These are phyloP conservation scores for Aptenodytes forsteri DNA, from an alignment of 2,113 vertebrate species.

Conservation along the genomic window DNA sequence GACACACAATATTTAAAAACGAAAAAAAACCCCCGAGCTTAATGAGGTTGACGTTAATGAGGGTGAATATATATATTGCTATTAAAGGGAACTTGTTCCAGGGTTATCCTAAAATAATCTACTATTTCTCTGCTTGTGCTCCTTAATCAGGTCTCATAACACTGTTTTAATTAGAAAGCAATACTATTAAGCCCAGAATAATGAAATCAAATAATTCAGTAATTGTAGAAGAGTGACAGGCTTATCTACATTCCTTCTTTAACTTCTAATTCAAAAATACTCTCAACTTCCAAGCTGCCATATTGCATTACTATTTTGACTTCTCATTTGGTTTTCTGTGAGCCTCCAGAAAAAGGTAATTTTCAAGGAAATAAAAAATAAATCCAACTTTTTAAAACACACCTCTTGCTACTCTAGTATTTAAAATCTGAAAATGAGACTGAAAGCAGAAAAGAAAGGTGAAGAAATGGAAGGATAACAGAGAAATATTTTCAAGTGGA, in stretches of 20 bases:
- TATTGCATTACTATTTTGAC: background rate
- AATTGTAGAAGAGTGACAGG: background rate
- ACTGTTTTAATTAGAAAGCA: background rate
- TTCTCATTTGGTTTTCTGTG: background rate
- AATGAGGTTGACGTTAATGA: background rate
- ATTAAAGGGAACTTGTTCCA: background rate
- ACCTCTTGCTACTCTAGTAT: background rate
- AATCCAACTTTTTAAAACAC: background rate
- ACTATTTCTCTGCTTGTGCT: background rate
- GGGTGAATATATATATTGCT: background rate
- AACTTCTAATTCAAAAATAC: background rate
- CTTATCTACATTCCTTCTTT: background rate
- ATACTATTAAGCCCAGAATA: background rate
- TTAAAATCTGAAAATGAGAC: background rate
- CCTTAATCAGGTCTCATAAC: background rate
- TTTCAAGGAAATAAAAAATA: background rate
- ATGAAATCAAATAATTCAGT: constrained; percentile 15
- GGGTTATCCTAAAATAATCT: background rate
- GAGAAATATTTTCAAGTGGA: background rate
- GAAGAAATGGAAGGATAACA: background rate
- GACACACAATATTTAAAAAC: background rate
- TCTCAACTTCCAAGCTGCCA: background rate
- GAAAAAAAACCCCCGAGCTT: too few relatives aligned
- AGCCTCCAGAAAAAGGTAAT: background rate
- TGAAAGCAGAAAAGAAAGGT: background rate